Base-by-base conservation (phyloP, 2,797 vertebrate species). In the Holocentrus rufus region DNA sequence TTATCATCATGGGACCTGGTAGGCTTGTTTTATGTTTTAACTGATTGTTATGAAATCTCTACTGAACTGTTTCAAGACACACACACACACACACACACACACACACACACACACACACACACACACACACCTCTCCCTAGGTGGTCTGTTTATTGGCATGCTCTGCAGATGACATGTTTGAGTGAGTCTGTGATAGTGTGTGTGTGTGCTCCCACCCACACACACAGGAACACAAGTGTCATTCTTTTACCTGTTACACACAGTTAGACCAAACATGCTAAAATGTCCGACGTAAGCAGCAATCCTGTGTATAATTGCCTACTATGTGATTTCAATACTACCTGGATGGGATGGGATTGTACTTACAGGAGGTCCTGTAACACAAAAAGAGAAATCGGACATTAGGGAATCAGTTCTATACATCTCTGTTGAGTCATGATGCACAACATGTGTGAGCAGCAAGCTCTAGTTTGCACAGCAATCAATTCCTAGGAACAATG, bases 281-380 rank as follows among this genome's bases (percentile, higher is more conserved):
- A 18, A 39, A 54, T 67, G 58, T 65, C 58, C 72, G 61, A 69
- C 7, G 15, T 18, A 46, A 65, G 31, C n/a, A 22, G 49, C 23
- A 42, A 18, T 20, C 67, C 4, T 6, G n/a, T 44, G n/a, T 56
- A 55, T 56, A 65, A 30, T 3, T 17, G 31, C 30, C 17, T 39
- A 17, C 23, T 1, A 20, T 57, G 22, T 63, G 25, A 57, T 64
- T 76, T 55, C 18, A 22, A 85, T 87, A 91, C 91, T 90, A 92
- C 91, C 91, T 92, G 91, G 46, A 82, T 47, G 39, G 80, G 83
- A 83, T 42, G 80, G 56, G 76, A 77, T 58, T 80, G 75, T 93
- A 94, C 94, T 94, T 93, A 94, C 94, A 69, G 94, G 92, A 74
- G 81, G 74, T 76, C 94, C 94, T 94, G 92, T 63, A 93, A 93